Conservation (phyloP, 53 echinoderm and acorn worm species). For the Arbacia lixula region DNA sequence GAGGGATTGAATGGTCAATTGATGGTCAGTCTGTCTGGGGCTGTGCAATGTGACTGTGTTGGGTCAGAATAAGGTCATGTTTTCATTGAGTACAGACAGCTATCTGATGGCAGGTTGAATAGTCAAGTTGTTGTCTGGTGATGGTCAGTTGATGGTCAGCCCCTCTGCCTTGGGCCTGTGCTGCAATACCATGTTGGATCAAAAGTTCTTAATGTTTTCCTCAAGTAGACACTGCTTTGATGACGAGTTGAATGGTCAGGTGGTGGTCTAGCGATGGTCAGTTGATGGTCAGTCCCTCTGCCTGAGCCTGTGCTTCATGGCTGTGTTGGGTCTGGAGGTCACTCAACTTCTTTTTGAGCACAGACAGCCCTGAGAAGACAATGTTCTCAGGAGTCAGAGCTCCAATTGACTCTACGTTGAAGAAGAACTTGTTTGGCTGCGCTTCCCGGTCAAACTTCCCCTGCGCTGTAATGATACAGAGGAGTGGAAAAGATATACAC, state of each 20-base stretch:
- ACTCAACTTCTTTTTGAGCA: constrained; percentile 97
- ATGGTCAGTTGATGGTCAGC: constrained; percentile 76
- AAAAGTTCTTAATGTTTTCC: too few species aligned
- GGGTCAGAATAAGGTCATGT: constrained; percentile 88
- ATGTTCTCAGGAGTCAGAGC: constrained; percentile 89
- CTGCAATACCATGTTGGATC: constrained; percentile 89
- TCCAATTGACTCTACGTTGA: constrained; percentile 89
- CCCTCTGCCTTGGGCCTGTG: constrained; percentile 83
- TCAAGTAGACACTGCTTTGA: too few species aligned
- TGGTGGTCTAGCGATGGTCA: too few species aligned
- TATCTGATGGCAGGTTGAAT: too few species aligned
- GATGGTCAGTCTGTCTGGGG: constrained; percentile 76
- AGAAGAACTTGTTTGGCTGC: constrained; percentile 85
- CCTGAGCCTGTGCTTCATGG: constrained; percentile 92
- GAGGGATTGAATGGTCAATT: too few species aligned
- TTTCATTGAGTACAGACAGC: too few species aligned
- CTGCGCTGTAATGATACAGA: constrained; percentile 81
- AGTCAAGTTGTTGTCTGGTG: too few species aligned
- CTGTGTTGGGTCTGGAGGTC: constrained; percentile 98
- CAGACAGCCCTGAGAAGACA: constrained; percentile 75
- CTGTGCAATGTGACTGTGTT: constrained; percentile 89
- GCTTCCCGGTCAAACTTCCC: constrained; percentile 65
- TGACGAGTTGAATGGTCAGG: too few species aligned
- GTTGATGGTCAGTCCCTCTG: constrained; percentile 87
- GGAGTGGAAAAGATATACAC: too few species aligned